Evolutionary conservation across 2,797 vertebrate genomes (phyloP), one percentile per base, ranked within the genome.

Genomic region (Lagocephalus sceleratus): DNA sequence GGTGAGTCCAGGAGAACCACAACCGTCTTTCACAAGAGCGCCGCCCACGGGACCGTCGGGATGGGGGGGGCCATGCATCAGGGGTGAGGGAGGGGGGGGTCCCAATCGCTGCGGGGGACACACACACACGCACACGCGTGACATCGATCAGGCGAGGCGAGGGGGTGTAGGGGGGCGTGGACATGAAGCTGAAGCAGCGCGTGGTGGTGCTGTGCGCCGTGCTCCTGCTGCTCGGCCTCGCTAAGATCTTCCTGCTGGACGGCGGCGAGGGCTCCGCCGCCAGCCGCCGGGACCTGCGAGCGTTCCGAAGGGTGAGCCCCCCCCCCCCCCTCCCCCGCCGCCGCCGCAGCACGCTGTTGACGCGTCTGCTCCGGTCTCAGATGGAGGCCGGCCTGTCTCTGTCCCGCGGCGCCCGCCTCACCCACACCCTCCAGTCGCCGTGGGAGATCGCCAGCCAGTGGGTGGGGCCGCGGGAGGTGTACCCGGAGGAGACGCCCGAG

Each of bases 141-240:
- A 26, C 26, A 26, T 9, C 47, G 54, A 17, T 62, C 38, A 23
- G 68, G 66, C 25, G 69, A 75, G 71, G 75, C 14, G 32, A 14
- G 32, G 32, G 57, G 68, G 19, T 52, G 57, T 57, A 62, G 2
- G 54, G 54, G 78, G 40, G 62, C 43, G 75, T 47, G 79, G 87
- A 84, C 75, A 99, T 99, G 97, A 99, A 99, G 94, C 91, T 99
- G 63, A 99, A 99, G 90, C 97, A 99, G 91, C 93, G 97, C 42
- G 90, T 98, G 26, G 94, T 95, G 84, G 90, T 99, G 66, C 85
- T 99, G 84, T 94, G 93, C 71, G 92, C 95, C 68, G 93, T 98
- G 55, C 92, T 99, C 1, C 92, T 99, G 78, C 94, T 98, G 87
- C 94, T 99, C 69, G 96, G 97, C 79, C 93, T 99, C 85, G 96